Base-by-base conservation (phyloP, 2,113 vertebrate species). In the Clarias macrocephalus region DNA sequence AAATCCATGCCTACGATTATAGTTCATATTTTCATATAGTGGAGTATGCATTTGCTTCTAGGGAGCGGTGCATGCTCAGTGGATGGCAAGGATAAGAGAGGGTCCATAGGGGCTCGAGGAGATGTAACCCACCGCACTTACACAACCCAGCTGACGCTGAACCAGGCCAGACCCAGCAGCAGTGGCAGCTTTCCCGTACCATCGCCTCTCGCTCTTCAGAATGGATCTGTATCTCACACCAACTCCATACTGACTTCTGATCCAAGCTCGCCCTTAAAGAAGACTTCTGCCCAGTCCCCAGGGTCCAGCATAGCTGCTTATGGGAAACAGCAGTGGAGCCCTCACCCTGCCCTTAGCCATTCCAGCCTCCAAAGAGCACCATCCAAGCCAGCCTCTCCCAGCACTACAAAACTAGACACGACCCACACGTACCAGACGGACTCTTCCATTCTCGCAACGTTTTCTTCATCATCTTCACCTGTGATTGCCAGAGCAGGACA, bases 351-450 rank as follows among this genome's bases (percentile, higher is more conserved):
- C 33, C 92, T 92, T 5, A 82, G 92, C 73, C 94, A 94, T 80
- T 94, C 90, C 42, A 56, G 91, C 70, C 91, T 91, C 89, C 94
- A 95, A 85, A 91, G 94, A 91, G 94, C 92, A 21, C 91, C 93
- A 75, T 93, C 94, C 85, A 94, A 93, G 42, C 93, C 94, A 0
- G 91, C 93, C 23, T 93, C 91, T 12, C 93, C 95, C 0, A 86
- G 89, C 73, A 94, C 93, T 80, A 83, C 94, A 91, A 89, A 91
- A 88, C 48, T 70, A 92, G 75, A 89, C 85, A 75, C 88, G 89
- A 13, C 56, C 79, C 73, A 92, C 91, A 11, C 89, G 85, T 86
- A 91, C 92, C 81, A 92, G 87, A 73, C 91, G 75, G 90, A 93
- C 80, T 89, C 93, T 81, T 88, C 92, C 25, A 86, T 90, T 54